These are phyloP conservation scores for Neuroterus valhalla DNA, from an alignment of 1,140 invertebrate genomes.

Conservation along the genomic window DNA sequence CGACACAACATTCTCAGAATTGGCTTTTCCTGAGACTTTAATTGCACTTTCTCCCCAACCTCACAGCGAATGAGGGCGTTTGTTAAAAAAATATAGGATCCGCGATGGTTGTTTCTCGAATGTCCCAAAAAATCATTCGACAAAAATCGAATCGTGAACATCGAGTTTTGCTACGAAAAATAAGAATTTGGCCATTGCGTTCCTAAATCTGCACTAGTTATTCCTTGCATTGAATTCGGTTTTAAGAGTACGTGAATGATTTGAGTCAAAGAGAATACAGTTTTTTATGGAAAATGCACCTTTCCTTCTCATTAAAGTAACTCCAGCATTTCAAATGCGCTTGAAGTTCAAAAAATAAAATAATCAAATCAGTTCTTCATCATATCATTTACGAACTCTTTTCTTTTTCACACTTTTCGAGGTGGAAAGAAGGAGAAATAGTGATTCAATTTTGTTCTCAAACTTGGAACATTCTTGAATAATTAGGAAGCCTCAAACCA, in stretches of 20 bases:
- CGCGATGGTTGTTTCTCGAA: no score
- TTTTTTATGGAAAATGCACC: no score
- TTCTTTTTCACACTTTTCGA: no score
- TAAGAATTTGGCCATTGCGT: slow-evolving; percentile 55
- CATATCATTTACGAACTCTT: no score
- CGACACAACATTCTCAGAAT: slow-evolving; percentile 36
- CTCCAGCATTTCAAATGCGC: no score
- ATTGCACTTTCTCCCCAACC: slow-evolving; percentile 38
- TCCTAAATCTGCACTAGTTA: slow-evolving; percentile 44
- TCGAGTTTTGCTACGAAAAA: slow-evolving; percentile 33
- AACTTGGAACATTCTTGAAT: neutral
- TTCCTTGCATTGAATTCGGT: neutral
- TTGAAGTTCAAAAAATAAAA: no score
- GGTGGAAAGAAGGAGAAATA: neutral
- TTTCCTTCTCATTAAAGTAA: no score
- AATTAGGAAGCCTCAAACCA: neutral
- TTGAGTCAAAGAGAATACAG: no score
- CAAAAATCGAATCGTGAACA: slow-evolving; percentile 15
- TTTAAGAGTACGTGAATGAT: neutral
- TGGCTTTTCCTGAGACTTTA: slow-evolving; percentile 35
- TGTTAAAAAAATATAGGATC: no score
- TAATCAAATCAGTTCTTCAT: no score
- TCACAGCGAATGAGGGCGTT: neutral
- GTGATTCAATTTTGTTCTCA: neutral
- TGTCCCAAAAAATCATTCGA: slow-evolving; percentile 10